phyloP scores from a whole-genome alignment of 92 coral and sea anemone genomes.

The Virgularia gustaviana region DNA sequence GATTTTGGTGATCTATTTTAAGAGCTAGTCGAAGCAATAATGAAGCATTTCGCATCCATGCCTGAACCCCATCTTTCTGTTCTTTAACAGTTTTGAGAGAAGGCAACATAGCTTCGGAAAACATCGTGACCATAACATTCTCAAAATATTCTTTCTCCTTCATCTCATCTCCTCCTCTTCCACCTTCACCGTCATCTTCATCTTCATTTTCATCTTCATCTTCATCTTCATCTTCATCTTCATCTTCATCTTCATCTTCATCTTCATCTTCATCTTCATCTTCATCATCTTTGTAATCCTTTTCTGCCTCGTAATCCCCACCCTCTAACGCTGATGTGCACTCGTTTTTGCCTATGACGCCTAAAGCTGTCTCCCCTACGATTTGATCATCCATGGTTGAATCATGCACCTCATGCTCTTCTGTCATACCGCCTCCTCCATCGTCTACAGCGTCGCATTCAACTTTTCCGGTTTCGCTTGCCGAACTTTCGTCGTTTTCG shows the following conservation, averaged over 20 bases:
- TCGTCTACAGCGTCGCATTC: constrained; percentile 17
- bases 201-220: constrained; percentile 4
- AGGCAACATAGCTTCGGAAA: constrained; percentile 67
- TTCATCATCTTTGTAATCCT: constrained; percentile 1
- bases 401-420: no score
- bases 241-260: constrained; percentile 18
- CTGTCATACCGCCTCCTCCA: not conserved
- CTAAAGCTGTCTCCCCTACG: no score
- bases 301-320: not conserved
- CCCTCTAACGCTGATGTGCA: not conserved
- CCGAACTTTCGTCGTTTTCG: no score
- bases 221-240: constrained; percentile 6
- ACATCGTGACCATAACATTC: constrained; percentile 2
- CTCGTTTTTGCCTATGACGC: no score
- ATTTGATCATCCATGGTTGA: no score
- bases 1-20: constrained; percentile 48
- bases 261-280: not conserved
- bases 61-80: constrained; percentile 45
- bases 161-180: not conserved
- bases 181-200: constrained; percentile 13
- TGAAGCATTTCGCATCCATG: constrained; percentile 62
- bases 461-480: no score
- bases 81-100: constrained; percentile 35
- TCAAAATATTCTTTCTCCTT: constrained; percentile 19
- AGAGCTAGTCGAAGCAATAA: constrained; percentile 60